These are phyloP conservation scores for Flexamia atlantica DNA, from an alignment of 2,888 invertebrate genomes.

Conservation along the genomic window DNA sequence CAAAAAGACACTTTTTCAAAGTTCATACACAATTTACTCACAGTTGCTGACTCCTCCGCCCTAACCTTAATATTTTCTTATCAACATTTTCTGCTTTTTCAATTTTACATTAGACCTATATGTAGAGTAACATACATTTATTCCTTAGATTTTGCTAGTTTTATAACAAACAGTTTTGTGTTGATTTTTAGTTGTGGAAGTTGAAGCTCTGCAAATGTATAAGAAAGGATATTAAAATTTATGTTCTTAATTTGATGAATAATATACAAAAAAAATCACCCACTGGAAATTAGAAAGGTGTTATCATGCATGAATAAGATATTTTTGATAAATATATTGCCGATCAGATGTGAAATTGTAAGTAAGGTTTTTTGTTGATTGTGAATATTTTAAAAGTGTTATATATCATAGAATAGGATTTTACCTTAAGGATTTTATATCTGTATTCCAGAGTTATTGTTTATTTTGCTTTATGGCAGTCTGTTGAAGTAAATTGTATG, in stretches of 20 bases:
- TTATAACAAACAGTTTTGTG: not conserved
- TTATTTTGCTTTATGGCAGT: slow-evolving; percentile 55
- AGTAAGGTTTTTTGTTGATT: slow-evolving; percentile 22
- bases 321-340: slow-evolving; percentile 23
- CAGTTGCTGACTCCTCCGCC: too few species aligned
- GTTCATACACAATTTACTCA: too few species aligned
- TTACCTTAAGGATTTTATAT: slow-evolving; percentile 46
- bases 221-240: not conserved
- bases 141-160: slow-evolving; percentile 5
- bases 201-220: not conserved
- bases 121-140: not conserved
- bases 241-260: not conserved
- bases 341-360: slow-evolving; percentile 8
- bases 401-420: slow-evolving; percentile 4
- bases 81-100: too few species aligned
- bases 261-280: not conserved
- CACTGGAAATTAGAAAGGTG: not conserved
- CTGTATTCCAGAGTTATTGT: slow-evolving; percentile 40
- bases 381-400: slow-evolving; percentile 42
- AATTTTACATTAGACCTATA: too few species aligned
- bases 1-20: too few species aligned
- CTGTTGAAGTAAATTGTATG: slow-evolving; percentile 51
- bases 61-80: too few species aligned
- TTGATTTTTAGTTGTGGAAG: not conserved
- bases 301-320: not conserved